phyloP scores from a whole-genome alignment of 2,888 invertebrate genomes.

The Dioctria linearis region DNA sequence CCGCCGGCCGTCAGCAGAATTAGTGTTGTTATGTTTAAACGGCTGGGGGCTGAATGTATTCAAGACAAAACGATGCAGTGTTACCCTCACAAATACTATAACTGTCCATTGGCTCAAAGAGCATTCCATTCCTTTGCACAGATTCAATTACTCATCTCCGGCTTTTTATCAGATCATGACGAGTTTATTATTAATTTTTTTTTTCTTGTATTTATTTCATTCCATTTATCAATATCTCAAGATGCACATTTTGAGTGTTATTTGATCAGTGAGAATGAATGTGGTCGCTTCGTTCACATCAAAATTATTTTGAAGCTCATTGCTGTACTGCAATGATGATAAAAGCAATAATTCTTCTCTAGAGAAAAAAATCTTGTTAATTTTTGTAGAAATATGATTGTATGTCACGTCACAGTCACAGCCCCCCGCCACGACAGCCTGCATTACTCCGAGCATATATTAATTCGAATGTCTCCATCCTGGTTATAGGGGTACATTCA shows the following conservation, averaged over 20 bases:
- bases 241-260: background rate
- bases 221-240: constrained; percentile 7
- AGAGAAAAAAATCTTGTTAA: no score
- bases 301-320: no score
- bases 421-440: background rate
- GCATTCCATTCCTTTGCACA: constrained; percentile 43
- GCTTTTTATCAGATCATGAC: constrained; percentile 30
- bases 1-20: constrained; percentile 22
- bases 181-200: background rate
- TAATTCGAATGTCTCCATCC: background rate
- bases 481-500: constrained; percentile 13
- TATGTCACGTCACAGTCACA: background rate
- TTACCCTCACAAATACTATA: background rate
- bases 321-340: no score
- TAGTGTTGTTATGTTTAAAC: constrained; percentile 32
- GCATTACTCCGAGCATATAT: background rate
- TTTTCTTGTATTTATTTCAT: constrained; percentile 17
- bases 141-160: constrained; percentile 51
- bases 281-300: background rate
- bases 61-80: constrained; percentile 31
- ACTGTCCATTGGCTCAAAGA: constrained; percentile 4
- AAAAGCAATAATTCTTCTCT: background rate
- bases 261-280: constrained; percentile 2
- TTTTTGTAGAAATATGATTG: background rate
- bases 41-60: background rate